These are phyloP conservation scores for Charaxes varanes DNA, from an alignment of 1,140 invertebrate genomes.

Conservation along the genomic window DNA sequence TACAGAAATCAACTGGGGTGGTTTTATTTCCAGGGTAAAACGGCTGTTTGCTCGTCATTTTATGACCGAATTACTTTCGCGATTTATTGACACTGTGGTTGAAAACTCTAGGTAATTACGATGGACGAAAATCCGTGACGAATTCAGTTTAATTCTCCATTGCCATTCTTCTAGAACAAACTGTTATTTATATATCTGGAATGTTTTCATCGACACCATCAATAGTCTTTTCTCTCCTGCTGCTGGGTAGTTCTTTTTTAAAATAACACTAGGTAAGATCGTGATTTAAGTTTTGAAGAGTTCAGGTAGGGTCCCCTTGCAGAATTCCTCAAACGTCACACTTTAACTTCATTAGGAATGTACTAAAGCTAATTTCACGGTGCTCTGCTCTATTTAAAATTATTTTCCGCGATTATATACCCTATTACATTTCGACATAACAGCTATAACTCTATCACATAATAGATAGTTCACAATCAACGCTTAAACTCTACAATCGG, in stretches of 20 bases:
- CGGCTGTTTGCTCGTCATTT: constrained; percentile 68
- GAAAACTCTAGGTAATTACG: too few relatives aligned
- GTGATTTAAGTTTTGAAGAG: too few relatives aligned
- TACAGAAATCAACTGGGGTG: constrained; percentile 61
- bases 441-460: not conserved
- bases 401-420: not conserved
- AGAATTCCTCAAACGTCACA: constrained; percentile 12
- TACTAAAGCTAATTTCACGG: constrained; percentile 1
- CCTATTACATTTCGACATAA: not conserved
- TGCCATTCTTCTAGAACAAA: too few relatives aligned
- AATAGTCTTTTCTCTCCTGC: too few relatives aligned
- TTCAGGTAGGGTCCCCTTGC: too few relatives aligned
- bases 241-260: too few relatives aligned
- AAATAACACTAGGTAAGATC: too few relatives aligned
- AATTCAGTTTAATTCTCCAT: too few relatives aligned
- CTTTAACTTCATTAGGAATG: constrained; percentile 15
- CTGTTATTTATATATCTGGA: too few relatives aligned
- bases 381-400: not conserved
- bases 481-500: constrained; percentile 1
- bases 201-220: too few relatives aligned
- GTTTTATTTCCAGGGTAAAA: constrained; percentile 66
- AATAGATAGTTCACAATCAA: not conserved
- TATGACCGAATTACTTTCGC: constrained; percentile 64
- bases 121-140: too few relatives aligned
- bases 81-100: too few relatives aligned